A percentile compares a stretch with the other conserved stretches of the same genome.
phyloP scores from a whole-genome alignment of 2,797 vertebrate species.

The Amazonetta brasiliensis region DNA sequence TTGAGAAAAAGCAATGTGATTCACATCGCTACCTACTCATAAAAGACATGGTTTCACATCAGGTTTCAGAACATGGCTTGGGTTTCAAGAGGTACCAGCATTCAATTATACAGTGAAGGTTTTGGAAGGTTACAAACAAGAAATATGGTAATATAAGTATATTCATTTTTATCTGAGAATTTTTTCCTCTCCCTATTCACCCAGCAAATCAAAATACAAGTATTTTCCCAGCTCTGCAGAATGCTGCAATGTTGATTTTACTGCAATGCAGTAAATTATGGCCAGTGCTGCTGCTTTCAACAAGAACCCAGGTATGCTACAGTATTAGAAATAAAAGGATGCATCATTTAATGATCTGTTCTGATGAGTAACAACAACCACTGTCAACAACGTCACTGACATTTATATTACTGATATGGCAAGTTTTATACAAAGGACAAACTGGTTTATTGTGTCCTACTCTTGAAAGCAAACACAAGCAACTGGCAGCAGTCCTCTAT shows the following conservation, averaged over 20 bases:
- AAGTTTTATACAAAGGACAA: not conserved
- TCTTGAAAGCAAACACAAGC: not conserved
- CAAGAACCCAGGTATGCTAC: not conserved
- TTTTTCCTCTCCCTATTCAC: not conserved
- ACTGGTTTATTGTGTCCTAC: not conserved
- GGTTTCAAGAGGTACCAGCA: not conserved
- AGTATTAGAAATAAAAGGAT: not conserved
- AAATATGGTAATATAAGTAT: not conserved
- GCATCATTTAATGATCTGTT: too few species aligned
- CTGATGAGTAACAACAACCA: not conserved
- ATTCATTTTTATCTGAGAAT: not conserved
- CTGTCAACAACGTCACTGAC: not conserved
- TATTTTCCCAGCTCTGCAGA: not conserved
- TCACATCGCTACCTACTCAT: not conserved
- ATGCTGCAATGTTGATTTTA: conserved; percentile 39
- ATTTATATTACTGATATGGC: not conserved
- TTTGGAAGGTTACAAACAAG: not conserved
- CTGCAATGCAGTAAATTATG: conserved; percentile 50
- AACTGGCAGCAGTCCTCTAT: not conserved
- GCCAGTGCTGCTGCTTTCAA: not conserved
- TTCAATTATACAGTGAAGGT: not conserved
- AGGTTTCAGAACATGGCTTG: not conserved
- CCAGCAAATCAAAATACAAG: not conserved
- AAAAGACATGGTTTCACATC: not conserved
- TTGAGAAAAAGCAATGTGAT: not conserved